These are phyloP conservation scores for Amitus sp. DNA, from an alignment of 2,888 invertebrate genomes.

Conservation along the genomic window DNA sequence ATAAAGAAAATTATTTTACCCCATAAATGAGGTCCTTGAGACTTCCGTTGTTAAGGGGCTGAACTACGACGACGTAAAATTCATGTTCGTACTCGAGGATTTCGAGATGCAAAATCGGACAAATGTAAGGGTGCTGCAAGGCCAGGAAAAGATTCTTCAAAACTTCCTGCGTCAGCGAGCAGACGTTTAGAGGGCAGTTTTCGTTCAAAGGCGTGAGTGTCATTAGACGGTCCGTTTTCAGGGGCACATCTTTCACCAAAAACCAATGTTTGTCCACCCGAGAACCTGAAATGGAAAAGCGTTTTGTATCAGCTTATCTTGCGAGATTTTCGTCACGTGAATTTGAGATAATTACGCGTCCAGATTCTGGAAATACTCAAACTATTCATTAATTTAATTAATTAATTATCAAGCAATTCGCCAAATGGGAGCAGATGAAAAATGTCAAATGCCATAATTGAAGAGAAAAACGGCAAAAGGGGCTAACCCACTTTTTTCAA, in stretches of 20 bases:
- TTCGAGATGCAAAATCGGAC: conserved; percentile 88
- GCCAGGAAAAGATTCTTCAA: conserved; percentile 85
- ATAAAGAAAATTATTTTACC: too few species aligned
- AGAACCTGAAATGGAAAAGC: conserved; percentile 69
- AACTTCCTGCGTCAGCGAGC: conserved; percentile 73
- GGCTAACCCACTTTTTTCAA: too few species aligned
- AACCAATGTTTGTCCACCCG: conserved; percentile 92
- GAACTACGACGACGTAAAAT: conserved; percentile 77
- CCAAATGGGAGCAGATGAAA: too few species aligned
- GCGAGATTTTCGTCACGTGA: too few species aligned
- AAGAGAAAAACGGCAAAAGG: too few species aligned
- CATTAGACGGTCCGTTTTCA: conserved; percentile 81
- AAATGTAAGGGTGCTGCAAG: conserved; percentile 92
- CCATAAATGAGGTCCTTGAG: conserved; percentile 91
- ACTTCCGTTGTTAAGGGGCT: conserved; percentile 88
- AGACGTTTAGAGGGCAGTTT: conserved; percentile 76
- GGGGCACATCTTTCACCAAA: conserved; percentile 82
- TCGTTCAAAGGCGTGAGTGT: conserved; percentile 76
- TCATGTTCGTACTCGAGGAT: conserved; percentile 69
- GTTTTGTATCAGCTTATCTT: too few species aligned
- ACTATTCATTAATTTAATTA: too few species aligned
- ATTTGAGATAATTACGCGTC: too few species aligned
- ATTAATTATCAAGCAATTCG: too few species aligned
- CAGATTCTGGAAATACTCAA: too few species aligned
- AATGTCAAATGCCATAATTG: too few species aligned